Percentiles rank a stretch among this genome's conserved stretches.
Conservation (phyloP, 35 echinoderm and acorn worm species). For the Chiridota heheva region DNA sequence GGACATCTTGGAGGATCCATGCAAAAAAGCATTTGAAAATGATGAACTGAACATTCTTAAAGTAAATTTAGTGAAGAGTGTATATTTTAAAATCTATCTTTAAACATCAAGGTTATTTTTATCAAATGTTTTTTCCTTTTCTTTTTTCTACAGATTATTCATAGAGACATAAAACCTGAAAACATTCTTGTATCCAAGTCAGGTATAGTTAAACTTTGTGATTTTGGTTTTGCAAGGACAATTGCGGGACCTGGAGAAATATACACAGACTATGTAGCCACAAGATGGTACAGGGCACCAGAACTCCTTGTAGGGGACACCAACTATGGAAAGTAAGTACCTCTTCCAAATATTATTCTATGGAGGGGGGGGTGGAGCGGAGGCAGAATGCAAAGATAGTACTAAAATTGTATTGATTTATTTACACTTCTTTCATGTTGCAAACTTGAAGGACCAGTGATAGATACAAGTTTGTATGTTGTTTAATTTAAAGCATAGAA, state of each 20-base stretch:
- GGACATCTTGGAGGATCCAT: too few species aligned
- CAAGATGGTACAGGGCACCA: slow-evolving; percentile 96
- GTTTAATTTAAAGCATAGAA: too few species aligned
- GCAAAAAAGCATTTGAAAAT: too few species aligned
- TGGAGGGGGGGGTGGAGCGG: too few species aligned
- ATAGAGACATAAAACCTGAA: slow-evolving; percentile 97
- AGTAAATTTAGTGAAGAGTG: too few species aligned
- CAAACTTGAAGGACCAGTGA: too few species aligned
- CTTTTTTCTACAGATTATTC: slow-evolving; percentile 86
- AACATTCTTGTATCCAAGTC: slow-evolving; percentile 97
- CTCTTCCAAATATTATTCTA: not conserved
- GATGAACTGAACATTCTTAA: not conserved
- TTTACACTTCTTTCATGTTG: not conserved
- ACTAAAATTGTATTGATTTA: not conserved
- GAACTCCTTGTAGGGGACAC: slow-evolving; percentile 94
- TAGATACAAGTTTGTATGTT: too few species aligned
- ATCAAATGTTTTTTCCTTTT: slow-evolving; percentile 13
- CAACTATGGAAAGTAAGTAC: slow-evolving; percentile 98
- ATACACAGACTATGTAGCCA: slow-evolving; percentile 99
- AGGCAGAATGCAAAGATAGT: too few species aligned
- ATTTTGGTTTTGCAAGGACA: slow-evolving; percentile 99
- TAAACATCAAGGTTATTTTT: too few species aligned
- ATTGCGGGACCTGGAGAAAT: slow-evolving; percentile 95
- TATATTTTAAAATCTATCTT: too few species aligned
- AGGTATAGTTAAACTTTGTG: slow-evolving; percentile 91